Percentiles rank a stretch among this genome's conserved stretches.
These are phyloP conservation scores for Toxotes jaculatrix DNA, from an alignment of 2,113 vertebrate species.

Conservation along the genomic window DNA sequence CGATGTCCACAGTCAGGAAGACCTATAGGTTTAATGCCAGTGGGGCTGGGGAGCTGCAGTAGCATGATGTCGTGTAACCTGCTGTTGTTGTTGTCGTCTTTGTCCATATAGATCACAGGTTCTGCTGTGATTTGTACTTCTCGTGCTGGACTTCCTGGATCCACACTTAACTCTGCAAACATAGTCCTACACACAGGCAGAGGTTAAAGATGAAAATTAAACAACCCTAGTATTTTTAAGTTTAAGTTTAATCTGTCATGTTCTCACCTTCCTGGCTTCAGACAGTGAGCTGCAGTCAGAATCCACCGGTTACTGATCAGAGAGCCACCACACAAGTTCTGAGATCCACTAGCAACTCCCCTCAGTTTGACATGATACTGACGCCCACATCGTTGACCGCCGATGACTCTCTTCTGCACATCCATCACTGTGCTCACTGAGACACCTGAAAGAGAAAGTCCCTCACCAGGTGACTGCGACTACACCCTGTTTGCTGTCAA, in stretches of 20 bases:
- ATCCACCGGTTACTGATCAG: constrained; percentile 28
- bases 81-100: background rate
- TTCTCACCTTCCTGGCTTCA: background rate
- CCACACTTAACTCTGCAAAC: background rate
- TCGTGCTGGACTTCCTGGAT: background rate
- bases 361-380: constrained; percentile 9
- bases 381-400: background rate
- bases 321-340: constrained; percentile 20
- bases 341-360: background rate
- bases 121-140: background rate
- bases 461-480: too few species aligned
- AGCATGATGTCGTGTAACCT: constrained; percentile 33
- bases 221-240: background rate
- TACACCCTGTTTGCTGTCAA: too few species aligned
- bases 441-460: background rate
- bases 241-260: too few species aligned
- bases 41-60: background rate
- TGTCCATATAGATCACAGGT: background rate
- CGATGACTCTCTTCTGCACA: constrained; percentile 26
- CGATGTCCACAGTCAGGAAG: background rate
- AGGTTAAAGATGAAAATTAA: background rate
- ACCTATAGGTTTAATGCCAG: background rate
- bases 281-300: constrained; percentile 44
- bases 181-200: background rate
- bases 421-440: background rate